Conservation (phyloP, 2,113 vertebrate species). For the Ptilorrhoa leucosticta region DNA sequence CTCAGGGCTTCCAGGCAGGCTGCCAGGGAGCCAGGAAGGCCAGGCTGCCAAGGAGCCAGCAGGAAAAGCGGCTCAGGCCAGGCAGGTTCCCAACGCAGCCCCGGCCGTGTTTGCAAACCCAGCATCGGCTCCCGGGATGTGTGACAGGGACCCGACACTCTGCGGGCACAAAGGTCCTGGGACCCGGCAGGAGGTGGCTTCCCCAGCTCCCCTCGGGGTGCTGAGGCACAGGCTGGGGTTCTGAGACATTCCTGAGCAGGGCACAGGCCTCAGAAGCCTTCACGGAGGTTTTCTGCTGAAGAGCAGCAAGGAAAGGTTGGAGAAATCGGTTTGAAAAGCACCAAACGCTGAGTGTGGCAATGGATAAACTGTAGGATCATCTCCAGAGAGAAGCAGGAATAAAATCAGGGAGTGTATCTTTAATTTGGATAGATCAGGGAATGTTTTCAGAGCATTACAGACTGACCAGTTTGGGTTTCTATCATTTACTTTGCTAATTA, state of each 20-base stretch:
- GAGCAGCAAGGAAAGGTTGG: background rate
- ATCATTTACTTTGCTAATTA: background rate
- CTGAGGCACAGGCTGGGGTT: background rate
- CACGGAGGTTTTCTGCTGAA: fast-evolving
- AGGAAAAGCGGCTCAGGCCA: background rate
- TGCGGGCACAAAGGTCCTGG: background rate
- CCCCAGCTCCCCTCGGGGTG: background rate
- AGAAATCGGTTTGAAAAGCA: background rate
- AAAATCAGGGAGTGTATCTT: fast-evolving
- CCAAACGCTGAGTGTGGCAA: background rate
- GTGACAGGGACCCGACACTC: background rate
- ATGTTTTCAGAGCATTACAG: background rate
- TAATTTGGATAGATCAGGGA: background rate
- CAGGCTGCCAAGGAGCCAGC: slow-evolving; percentile 37
- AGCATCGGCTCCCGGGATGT: background rate
- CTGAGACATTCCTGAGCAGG: background rate
- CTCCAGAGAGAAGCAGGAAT: background rate
- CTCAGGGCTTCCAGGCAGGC: background rate
- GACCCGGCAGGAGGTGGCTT: background rate
- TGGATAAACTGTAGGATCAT: background rate
- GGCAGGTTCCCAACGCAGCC: background rate
- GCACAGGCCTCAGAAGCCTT: background rate
- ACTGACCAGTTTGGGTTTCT: background rate
- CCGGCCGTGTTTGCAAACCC: background rate
- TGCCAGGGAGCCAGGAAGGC: slow-evolving; percentile 48